phyloP scores from a whole-genome alignment of 2,888 invertebrate species.

The Pasiphila rectangulata region DNA sequence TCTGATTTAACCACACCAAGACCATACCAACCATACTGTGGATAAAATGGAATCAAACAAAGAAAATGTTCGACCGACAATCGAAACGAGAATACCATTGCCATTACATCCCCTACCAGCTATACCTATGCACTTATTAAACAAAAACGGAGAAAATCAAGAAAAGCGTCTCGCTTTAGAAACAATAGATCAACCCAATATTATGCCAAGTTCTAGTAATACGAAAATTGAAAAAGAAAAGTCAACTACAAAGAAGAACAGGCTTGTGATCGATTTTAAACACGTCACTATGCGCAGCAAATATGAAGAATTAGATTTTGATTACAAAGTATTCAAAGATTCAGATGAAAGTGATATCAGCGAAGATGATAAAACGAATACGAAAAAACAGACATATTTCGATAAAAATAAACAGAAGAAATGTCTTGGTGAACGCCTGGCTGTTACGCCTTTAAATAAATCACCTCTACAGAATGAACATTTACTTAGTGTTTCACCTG shows the following conservation, averaged over 20 bases:
- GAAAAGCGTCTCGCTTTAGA: slow-evolving; percentile 41
- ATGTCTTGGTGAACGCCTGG: slow-evolving; percentile 31
- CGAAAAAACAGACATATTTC: slow-evolving; percentile 9
- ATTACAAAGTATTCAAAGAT: slow-evolving; percentile 50
- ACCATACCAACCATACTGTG: not conserved
- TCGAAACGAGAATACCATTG: slow-evolving; percentile 55
- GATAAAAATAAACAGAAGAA: slow-evolving; percentile 32
- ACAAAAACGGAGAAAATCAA: slow-evolving; percentile 26
- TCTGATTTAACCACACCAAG: not conserved
- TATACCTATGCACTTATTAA: slow-evolving; percentile 48
- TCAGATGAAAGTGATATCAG: slow-evolving; percentile 35
- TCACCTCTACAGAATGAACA: slow-evolving; percentile 44
- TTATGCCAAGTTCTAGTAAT: not conserved
- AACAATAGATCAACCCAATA: slow-evolving; percentile 34
- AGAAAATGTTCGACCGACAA: slow-evolving; percentile 47
- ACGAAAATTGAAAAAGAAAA: not conserved
- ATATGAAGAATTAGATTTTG: slow-evolving; percentile 47
- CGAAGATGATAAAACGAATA: slow-evolving; percentile 41
- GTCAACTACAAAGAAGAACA: not conserved
- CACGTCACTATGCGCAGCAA: slow-evolving; percentile 48
- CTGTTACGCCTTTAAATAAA: slow-evolving; percentile 44
- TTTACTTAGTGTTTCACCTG: slow-evolving; percentile 54
- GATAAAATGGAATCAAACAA: slow-evolving; percentile 45
- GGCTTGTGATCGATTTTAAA: slow-evolving; percentile 40
- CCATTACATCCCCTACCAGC: slow-evolving; percentile 54